Base-by-base conservation (phyloP, 2,113 vertebrate genomes). In the Ptilorrhoa leucosticta region DNA sequence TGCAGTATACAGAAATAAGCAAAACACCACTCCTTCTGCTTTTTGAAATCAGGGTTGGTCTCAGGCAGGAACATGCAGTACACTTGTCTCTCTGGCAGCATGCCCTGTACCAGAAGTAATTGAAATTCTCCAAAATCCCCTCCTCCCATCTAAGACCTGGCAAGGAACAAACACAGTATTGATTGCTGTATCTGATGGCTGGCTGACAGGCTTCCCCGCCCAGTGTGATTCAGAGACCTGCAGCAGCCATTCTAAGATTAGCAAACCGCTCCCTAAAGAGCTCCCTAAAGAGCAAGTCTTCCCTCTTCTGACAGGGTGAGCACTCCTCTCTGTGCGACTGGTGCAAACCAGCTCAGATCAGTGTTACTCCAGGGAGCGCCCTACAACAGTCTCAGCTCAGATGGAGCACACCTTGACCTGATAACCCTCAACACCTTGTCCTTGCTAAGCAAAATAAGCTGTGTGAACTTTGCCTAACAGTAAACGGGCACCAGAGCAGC, bases 21-120 rank as follows among this genome's bases (percentile, higher is more conserved):
- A 91, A 86, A 95, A 23, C 53, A 71, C 35, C 79, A 73, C 50
- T 53, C 91, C 80, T 93, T 68, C 91, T 91, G 66, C 78, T 91
- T 92, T 93, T 79, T 63, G 72, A 94, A 93, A 83, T 72, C 85
- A 83, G 82, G 54, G 92, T 17, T 86, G 93, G 56, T 86, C 90
- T 90, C 90, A 70, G 77, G 30, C 10, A 10, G 81, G 93, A 97
- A 93, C 85, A 88, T 6, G 10, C 39, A 83, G 92, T 90, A 93
- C 28, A 2, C 65, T 93, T 90, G 85, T 80, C 47, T 92, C 58
- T 76, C 54, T 95, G 94, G 95, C 94, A 88, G 79, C 20, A 44
- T 47, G 87, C 92, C 90, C 76, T 88, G 40, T 48, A 64, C 82
- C 64, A 93, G 75, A 90, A 93, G 89, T 60, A 93, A 81, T 20